Evolutionary conservation across 2,888 invertebrate species (phyloP).

Genomic region (Abrostola tripartita): DNA sequence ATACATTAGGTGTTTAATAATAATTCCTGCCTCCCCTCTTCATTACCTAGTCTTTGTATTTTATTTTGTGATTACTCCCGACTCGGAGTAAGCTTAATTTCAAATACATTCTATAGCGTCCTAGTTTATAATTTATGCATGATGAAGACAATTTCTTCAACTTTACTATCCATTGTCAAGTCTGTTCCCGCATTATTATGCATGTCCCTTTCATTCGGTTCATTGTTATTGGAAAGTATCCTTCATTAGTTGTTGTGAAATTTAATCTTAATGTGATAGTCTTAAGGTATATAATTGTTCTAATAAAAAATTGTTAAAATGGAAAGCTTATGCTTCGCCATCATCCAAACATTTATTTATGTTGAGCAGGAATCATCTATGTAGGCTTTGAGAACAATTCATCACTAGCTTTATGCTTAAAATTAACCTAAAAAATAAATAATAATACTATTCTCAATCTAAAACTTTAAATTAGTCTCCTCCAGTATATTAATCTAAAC

Average conservation of each 20-base stretch:
- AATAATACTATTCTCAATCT: too few species aligned
- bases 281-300: slow-evolving; percentile 48
- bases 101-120: slow-evolving; percentile 52
- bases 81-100: slow-evolving; percentile 59
- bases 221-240: slow-evolving; percentile 59
- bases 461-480: too few species aligned
- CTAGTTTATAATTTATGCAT: slow-evolving; percentile 71
- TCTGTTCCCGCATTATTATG: slow-evolving; percentile 73
- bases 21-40: slow-evolving; percentile 72
- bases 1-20: slow-evolving; percentile 71
- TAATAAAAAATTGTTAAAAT: slow-evolving; percentile 32
- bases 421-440: slow-evolving; percentile 5
- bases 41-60: slow-evolving; percentile 66
- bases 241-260: slow-evolving; percentile 69
- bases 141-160: slow-evolving; percentile 60
- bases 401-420: slow-evolving; percentile 66
- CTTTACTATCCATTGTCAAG: slow-evolving; percentile 68
- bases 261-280: slow-evolving; percentile 62
- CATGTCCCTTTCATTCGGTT: slow-evolving; percentile 76
- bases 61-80: slow-evolving; percentile 66
- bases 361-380: slow-evolving; percentile 53
- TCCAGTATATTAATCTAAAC: too few species aligned
- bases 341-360: slow-evolving; percentile 55
- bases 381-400: slow-evolving; percentile 59
- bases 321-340: slow-evolving; percentile 61